Evolutionary conservation across 2,888 invertebrate species (phyloP).

Genomic region (Tenthredo distinguenda): DNA sequence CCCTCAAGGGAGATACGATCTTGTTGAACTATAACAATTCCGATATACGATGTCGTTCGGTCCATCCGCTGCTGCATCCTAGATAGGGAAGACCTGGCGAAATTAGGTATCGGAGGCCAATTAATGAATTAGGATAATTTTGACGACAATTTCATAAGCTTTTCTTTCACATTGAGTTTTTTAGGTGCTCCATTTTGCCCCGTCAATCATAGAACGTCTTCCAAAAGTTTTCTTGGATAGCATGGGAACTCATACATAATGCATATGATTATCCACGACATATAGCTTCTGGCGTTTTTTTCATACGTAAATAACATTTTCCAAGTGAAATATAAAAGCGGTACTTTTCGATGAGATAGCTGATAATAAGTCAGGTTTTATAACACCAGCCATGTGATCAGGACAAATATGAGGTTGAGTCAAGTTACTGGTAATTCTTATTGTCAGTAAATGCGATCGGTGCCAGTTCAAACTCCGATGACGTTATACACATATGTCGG

Average conservation of each 20-base stretch:
- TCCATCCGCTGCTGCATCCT: too few species aligned
- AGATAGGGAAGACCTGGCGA: too few species aligned
- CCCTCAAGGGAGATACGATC: too few species aligned
- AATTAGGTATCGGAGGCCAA: neutral
- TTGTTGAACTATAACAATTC: too few species aligned
- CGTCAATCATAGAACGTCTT: too few species aligned
- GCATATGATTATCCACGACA: neutral
- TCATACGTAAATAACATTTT: neutral
- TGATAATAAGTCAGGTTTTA: too few species aligned
- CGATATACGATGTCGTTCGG: too few species aligned
- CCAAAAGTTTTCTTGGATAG: neutral
- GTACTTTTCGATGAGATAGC: neutral
- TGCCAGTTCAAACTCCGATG: neutral
- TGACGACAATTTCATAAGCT: neutral
- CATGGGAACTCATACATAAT: neutral
- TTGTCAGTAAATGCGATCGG: neutral
- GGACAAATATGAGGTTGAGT: too few species aligned
- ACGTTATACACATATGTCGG: neutral
- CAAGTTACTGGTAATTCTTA: neutral
- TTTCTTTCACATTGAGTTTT: neutral
- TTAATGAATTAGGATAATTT: neutral
- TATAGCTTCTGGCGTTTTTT: neutral
- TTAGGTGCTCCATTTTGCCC: neutral
- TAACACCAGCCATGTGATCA: too few species aligned
- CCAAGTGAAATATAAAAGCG: neutral